Percentiles rank a stretch among this genome's conserved stretches.
phyloP scores from a whole-genome alignment of 2,797 vertebrate genomes.

The Enteromius afrohamiltoni region DNA sequence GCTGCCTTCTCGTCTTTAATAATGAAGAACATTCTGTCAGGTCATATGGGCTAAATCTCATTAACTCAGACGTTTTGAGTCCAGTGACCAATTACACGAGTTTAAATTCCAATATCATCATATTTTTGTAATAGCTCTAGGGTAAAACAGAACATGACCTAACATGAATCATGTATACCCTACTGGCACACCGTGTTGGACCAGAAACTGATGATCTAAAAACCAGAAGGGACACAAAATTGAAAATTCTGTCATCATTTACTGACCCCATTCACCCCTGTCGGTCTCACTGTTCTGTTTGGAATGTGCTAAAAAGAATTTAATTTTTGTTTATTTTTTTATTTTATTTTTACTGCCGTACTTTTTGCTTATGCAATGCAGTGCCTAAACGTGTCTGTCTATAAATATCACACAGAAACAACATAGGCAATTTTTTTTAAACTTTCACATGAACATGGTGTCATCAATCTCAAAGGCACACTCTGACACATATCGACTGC shows the following conservation, averaged over 20 bases:
- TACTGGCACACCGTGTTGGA: background rate
- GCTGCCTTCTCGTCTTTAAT: background rate
- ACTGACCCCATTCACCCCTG: background rate
- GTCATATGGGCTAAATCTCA: background rate
- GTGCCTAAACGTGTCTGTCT: background rate
- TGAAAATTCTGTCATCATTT: background rate
- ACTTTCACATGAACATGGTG: background rate
- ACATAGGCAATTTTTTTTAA: background rate
- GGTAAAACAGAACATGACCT: background rate
- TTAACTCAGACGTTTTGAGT: background rate
- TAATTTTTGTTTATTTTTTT: no score
- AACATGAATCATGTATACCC: background rate
- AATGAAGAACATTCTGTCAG: background rate
- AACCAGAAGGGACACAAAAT: background rate
- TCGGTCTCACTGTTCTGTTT: background rate
- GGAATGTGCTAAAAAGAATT: background rate
- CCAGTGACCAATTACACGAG: background rate
- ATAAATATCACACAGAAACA: background rate
- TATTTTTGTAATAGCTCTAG: background rate
- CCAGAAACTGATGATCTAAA: background rate
- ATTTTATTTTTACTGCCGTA: background rate
- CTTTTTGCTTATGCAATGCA: background rate
- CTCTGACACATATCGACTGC: background rate
- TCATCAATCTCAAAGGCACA: background rate
- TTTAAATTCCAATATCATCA: conserved; percentile 10